Percentiles rank a stretch among this genome's conserved stretches.
These are phyloP conservation scores for Muntiacus muntjak DNA, from an alignment of 2,113 vertebrate genomes.

Conservation along the genomic window DNA sequence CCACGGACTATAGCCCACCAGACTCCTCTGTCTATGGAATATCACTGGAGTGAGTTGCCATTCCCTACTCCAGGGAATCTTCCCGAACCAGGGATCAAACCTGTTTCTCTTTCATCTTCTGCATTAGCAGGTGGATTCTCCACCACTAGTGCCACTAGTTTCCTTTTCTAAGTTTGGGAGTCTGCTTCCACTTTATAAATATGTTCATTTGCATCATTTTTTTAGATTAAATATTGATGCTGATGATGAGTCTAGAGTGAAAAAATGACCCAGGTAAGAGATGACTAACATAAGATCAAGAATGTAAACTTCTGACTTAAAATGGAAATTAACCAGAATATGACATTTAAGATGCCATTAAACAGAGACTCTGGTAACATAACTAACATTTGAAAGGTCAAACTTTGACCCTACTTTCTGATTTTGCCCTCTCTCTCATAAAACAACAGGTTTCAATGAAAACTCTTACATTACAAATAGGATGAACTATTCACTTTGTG, in stretches of 20 bases:
- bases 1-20: neutral
- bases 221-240: neutral
- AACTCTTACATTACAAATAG: neutral
- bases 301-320: neutral
- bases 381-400: constrained; percentile 26
- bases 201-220: neutral
- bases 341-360: constrained; percentile 17
- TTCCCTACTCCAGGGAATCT: neutral
- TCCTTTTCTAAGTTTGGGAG: neutral
- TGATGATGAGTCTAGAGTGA: neutral
- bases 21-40: neutral
- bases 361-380: neutral
- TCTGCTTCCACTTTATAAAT: neutral
- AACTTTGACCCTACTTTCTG: neutral
- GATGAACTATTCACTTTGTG: neutral
- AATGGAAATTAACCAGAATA: neutral
- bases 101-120: neutral
- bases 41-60: neutral
- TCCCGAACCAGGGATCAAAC: neutral
- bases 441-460: neutral
- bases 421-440: neutral
- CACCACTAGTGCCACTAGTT: neutral
- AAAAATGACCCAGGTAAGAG: neutral
- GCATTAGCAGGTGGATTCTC: neutral
- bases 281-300: neutral